A percentile compares a stretch with the other conserved stretches of the same genome.
Conservation (phyloP, 2,888 invertebrate species). For the Tyria jacobaeae region DNA sequence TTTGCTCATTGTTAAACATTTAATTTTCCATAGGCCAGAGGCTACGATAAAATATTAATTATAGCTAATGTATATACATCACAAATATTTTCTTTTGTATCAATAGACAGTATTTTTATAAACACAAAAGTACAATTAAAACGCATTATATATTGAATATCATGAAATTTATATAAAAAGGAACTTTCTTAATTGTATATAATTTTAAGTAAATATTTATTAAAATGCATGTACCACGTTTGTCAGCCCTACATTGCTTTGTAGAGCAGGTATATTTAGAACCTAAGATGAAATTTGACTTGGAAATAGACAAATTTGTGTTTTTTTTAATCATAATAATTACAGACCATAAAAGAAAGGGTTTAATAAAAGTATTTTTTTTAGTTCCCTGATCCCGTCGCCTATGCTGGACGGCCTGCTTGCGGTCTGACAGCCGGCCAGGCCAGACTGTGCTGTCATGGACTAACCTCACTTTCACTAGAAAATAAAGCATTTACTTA, state of each 20-base stretch:
- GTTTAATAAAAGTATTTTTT: slow-evolving; percentile 50
- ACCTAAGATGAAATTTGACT: not conserved
- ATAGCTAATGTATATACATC: slow-evolving; percentile 8
- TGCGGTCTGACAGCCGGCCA: slow-evolving; percentile 69
- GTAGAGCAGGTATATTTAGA: not conserved
- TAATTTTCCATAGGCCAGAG: slow-evolving; percentile 24
- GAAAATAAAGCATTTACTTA: too few relatives aligned
- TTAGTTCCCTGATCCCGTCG: slow-evolving; percentile 76
- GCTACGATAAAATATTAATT: slow-evolving; percentile 30
- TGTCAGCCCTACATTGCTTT: not conserved
- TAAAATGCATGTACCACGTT: slow-evolving; percentile 13
- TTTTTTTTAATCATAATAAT: not conserved
- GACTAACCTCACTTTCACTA: slow-evolving; percentile 46
- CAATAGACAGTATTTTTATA: slow-evolving; percentile 10
- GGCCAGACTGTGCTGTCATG: slow-evolving; percentile 38
- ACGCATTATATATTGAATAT: slow-evolving; percentile 1
- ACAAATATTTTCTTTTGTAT: slow-evolving; percentile 11
- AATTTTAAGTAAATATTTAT: slow-evolving; percentile 10
- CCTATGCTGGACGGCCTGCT: slow-evolving; percentile 71
- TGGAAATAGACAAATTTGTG: not conserved
- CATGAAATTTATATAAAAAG: not conserved
- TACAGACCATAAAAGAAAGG: slow-evolving; percentile 6
- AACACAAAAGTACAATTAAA: slow-evolving; percentile 34
- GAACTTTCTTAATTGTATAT: slow-evolving; percentile 9
- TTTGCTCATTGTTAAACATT: slow-evolving; percentile 16